Evolutionary conservation across 2,113 vertebrate genomes (phyloP), one percentile per base, ranked within the genome.

Genomic region (Neolamprologus falcicula): DNA sequence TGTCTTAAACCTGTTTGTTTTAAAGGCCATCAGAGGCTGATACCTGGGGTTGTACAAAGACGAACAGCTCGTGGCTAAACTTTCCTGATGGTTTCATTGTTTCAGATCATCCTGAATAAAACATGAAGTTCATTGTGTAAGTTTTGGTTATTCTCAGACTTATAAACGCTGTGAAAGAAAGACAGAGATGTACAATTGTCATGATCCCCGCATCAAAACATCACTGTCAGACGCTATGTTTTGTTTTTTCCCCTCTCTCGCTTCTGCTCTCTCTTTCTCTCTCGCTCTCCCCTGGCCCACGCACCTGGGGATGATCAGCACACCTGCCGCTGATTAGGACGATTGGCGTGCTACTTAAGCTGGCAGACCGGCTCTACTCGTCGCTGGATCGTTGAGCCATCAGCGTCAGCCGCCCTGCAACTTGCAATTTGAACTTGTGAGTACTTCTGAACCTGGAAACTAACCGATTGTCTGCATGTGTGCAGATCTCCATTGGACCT

Each of bases 331-430:
- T 55, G 54, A 55, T 55, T 26, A 7, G 54, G 21, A 14, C 7
- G 1, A 5, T 3, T 55, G 12, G 54, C 0, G 54, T 0, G 54
- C 21, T 55, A 55, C 21, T 55, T 55, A 26, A 55, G 54, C 0
- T 14, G 54, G 7, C 7, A 24, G 21, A 26, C 54, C 4, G 3
- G 54, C 54, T 55, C 21, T 5, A 55, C 21, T 55, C 4, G 1
- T 26, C 2, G 12, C 3, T 26, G 54, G 54, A 57, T 26, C 12
- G 7, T 26, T 55, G 54, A 55, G 54, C 54, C 21, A 5, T 55
- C 12, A 0, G 4, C 4, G 4, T 8, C 54, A 57, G 54, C 0
- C 12, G 3, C 24, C 7, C 3, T 2, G 1, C 54, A 14, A 55
- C 21, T 55, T 55, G 54, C 21, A 55, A 2, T 2, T 26, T 14